Evolutionary conservation across 1,140 invertebrate species (phyloP).

Genomic region (Augochlora pura): DNA sequence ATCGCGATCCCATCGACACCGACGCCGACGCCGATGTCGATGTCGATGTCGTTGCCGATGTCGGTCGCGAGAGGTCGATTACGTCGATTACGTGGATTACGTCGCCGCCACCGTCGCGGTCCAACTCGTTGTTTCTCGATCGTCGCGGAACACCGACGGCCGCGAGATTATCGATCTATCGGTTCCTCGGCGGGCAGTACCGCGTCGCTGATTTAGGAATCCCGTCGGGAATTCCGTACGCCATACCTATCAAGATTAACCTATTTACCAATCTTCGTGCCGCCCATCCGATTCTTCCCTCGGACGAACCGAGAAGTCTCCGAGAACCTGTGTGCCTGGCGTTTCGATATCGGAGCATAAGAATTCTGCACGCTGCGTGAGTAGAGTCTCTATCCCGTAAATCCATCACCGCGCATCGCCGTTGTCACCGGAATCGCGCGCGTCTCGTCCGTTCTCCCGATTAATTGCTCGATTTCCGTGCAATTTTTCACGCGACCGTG

Average conservation of each 20-base stretch:
- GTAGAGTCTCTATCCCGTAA: conserved; percentile 7
- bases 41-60: not conserved
- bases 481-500: too few relatives aligned
- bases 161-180: conserved; percentile 35
- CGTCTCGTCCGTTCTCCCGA: too few relatives aligned
- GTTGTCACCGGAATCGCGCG: too few relatives aligned
- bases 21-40: not conserved
- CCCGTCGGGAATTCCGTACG: conserved; percentile 18
- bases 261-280: conserved; percentile 34
- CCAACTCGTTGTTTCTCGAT: not conserved
- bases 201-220: conserved; percentile 29
- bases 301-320: not conserved
- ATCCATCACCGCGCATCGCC: too few relatives aligned
- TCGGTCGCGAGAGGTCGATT: too few relatives aligned
- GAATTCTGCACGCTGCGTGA: not conserved
- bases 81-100: too few relatives aligned
- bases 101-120: too few relatives aligned
- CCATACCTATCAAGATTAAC: conserved; percentile 45
- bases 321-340: not conserved
- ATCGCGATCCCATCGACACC: not conserved
- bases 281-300: not conserved
- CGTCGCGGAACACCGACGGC: too few relatives aligned
- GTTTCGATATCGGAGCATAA: not conserved
- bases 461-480: too few relatives aligned
- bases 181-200: not conserved